A percentile compares a stretch with the other conserved stretches of the same genome.
These are phyloP conservation scores for Himantopus leucocephalus DNA, from an alignment of 2,113 vertebrate species.

Conservation along the genomic window DNA sequence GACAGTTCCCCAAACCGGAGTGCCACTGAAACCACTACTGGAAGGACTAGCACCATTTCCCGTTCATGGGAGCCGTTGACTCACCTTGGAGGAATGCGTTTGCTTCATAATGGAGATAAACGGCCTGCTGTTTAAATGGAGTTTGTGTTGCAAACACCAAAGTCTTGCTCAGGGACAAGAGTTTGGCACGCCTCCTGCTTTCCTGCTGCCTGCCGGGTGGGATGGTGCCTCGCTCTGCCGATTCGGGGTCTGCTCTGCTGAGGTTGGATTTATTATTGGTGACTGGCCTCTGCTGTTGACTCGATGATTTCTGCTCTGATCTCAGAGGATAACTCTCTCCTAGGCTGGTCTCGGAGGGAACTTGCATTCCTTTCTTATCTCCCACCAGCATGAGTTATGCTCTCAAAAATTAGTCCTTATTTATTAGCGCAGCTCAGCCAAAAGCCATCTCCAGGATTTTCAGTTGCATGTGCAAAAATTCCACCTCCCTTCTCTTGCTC, in stretches of 20 bases:
- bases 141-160: neutral
- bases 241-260: neutral
- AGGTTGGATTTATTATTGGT: conserved; percentile 52
- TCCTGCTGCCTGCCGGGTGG: neutral
- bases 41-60: neutral
- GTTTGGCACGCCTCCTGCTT: neutral
- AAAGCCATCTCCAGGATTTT: conserved; percentile 70
- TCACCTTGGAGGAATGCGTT: neutral
- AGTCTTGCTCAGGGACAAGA: neutral
- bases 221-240: neutral
- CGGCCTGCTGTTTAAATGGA: neutral
- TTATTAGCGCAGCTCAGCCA: conserved; percentile 68
- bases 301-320: conserved; percentile 67
- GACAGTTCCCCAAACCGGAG: neutral
- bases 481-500: conserved; percentile 60
- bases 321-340: conserved; percentile 72
- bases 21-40: neutral
- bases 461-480: conserved; percentile 60
- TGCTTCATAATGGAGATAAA: neutral
- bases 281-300: conserved; percentile 59
- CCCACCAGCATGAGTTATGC: conserved; percentile 69
- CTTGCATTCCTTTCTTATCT: conserved; percentile 79
- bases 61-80: accelerated
- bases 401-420: conserved; percentile 66
- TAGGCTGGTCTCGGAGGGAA: conserved; percentile 66